These are phyloP conservation scores for Mormyrops boulengeri DNA, from an alignment of 2,797 vertebrate species.

Conservation along the genomic window DNA sequence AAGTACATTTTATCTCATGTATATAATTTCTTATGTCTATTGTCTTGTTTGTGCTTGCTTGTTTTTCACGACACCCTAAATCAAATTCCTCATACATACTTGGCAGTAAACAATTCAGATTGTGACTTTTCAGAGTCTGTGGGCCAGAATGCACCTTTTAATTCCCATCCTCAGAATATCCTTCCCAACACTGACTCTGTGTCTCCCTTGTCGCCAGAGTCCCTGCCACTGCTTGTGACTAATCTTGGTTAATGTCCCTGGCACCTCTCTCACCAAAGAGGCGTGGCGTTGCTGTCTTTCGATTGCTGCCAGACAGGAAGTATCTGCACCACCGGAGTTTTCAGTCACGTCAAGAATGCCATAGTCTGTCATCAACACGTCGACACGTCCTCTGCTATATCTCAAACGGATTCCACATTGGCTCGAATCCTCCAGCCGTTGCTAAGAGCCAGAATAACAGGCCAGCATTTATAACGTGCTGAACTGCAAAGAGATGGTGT, in stretches of 20 bases:
- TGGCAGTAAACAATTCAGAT: not conserved
- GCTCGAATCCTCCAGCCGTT: not conserved
- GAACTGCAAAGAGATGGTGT: not conserved
- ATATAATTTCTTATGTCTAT: not conserved
- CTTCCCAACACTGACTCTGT: not conserved
- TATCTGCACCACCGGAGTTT: not conserved
- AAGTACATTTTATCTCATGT: not conserved
- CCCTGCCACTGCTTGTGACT: not conserved
- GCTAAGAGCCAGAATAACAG: not conserved
- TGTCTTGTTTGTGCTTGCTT: not conserved
- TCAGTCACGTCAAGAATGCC: not conserved
- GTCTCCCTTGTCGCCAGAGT: not conserved
- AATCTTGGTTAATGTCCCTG: not conserved
- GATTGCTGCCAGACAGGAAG: not conserved
- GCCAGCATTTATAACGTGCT: not conserved
- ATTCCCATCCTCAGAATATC: not conserved
- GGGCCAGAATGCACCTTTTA: not conserved
- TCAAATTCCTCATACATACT: not conserved
- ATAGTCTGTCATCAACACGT: not conserved
- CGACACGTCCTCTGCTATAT: not conserved
- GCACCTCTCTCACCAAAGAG: not conserved
- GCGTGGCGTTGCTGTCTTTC: not conserved
- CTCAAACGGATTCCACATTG: not conserved
- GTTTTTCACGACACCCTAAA: not conserved
- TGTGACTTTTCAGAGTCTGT: not conserved